phyloP scores from a whole-genome alignment of 2,797 vertebrate genomes.

The Pyrocephalus nanus region DNA sequence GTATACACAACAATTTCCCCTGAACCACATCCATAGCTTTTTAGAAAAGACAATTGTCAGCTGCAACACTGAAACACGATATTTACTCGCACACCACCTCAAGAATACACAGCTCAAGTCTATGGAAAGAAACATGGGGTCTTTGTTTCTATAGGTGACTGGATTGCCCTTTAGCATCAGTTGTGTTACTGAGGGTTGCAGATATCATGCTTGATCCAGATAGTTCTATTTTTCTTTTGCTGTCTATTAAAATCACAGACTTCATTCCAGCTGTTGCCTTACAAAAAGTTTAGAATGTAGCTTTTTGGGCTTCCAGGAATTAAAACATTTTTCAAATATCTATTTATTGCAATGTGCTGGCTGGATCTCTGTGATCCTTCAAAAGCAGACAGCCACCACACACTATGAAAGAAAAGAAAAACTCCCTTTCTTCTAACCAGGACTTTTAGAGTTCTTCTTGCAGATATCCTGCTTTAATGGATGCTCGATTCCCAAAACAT shows the following conservation, averaged over 20 bases:
- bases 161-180: neutral
- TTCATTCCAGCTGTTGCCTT: neutral
- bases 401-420: neutral
- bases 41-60: neutral
- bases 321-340: neutral
- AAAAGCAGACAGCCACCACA: neutral
- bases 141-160: neutral
- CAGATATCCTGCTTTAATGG: neutral
- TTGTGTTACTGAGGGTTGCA: neutral
- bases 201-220: neutral
- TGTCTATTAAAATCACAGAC: neutral
- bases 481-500: neutral
- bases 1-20: neutral
- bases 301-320: neutral
- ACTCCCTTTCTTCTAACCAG: neutral
- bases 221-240: neutral
- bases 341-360: neutral
- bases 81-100: rapidly evolving
- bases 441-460: neutral
- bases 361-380: neutral
- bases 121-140: neutral
- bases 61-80: neutral
- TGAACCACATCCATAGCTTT: neutral
- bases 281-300: neutral
- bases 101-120: neutral